These are phyloP conservation scores for Charina bottae DNA, from an alignment of 2,113 vertebrate genomes.

Conservation along the genomic window DNA sequence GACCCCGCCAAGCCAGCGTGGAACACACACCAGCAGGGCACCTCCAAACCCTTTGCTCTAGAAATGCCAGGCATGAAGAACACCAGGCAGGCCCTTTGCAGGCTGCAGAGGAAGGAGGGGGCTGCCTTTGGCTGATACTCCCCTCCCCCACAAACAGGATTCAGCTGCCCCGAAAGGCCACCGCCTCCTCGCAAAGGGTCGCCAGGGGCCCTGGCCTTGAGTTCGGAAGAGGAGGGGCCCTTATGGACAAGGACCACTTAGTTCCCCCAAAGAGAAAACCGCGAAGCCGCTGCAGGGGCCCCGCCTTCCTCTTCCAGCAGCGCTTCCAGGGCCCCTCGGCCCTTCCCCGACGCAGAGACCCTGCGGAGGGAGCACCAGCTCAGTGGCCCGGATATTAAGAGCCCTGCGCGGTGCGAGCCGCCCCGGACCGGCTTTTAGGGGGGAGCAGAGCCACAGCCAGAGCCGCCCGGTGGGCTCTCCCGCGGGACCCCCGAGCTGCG, in stretches of 20 bases:
- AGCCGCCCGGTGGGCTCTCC: too few relatives aligned
- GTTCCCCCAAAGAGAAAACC: too few relatives aligned
- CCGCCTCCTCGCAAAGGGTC: background rate
- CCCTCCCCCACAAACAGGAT: background rate
- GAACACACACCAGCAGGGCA: background rate
- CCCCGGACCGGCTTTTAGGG: background rate
- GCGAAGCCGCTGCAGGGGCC: too few relatives aligned
- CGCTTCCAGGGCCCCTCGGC: too few relatives aligned
- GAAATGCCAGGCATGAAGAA: background rate
- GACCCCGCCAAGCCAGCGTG: fast-evolving
- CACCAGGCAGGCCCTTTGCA: background rate
- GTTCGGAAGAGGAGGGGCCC: background rate
- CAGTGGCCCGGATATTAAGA: background rate
- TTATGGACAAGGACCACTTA: too few relatives aligned
- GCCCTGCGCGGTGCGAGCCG: too few relatives aligned
- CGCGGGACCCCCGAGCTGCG: background rate
- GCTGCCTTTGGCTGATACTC: background rate
- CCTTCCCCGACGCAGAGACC: background rate
- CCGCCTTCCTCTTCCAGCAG: background rate
- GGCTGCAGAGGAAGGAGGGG: background rate
- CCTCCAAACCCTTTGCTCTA: background rate
- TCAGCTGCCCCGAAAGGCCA: background rate
- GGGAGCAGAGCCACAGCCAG: background rate
- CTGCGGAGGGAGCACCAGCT: too few relatives aligned
- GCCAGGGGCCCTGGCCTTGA: background rate